Evolutionary conservation across 2,888 invertebrate genomes (phyloP).

Genomic region (Erebia palarica): DNA sequence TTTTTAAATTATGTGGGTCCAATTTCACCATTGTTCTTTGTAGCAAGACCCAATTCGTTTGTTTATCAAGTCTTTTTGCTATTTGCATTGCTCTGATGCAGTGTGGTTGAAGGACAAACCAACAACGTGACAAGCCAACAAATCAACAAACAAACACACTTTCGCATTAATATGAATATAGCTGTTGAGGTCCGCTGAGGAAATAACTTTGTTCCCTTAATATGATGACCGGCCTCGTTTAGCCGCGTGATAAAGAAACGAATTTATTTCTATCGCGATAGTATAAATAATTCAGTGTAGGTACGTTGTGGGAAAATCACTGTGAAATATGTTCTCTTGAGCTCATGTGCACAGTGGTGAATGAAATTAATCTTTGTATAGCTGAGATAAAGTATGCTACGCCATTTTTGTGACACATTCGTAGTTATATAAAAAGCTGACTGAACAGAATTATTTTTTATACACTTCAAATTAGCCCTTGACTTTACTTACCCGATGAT

Average conservation of each 20-base stretch:
- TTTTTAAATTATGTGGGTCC: no score
- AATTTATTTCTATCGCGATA: conserved; percentile 65
- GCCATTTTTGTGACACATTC: not conserved
- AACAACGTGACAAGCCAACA: no score
- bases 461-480: no score
- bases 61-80: not conserved
- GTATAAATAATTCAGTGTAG: conserved; percentile 74
- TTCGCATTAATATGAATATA: not conserved
- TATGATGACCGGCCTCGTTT: conserved; percentile 30
- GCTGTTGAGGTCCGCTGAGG: not conserved
- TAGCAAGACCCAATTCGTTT: not conserved
- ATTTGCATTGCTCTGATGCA: not conserved
- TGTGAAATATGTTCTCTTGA: conserved; percentile 66
- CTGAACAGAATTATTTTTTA: no score
- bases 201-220: conserved; percentile 12
- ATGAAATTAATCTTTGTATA: not conserved
- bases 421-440: not conserved
- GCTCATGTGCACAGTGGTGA: conserved; percentile 2
- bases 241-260: conserved; percentile 52
- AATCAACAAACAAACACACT: no score
- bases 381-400: not conserved
- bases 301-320: conserved; percentile 50
- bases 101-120: no score
- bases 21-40: no score
- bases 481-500: no score